phyloP scores from a whole-genome alignment of 2,113 vertebrate genomes.

The Eira barbara region DNA sequence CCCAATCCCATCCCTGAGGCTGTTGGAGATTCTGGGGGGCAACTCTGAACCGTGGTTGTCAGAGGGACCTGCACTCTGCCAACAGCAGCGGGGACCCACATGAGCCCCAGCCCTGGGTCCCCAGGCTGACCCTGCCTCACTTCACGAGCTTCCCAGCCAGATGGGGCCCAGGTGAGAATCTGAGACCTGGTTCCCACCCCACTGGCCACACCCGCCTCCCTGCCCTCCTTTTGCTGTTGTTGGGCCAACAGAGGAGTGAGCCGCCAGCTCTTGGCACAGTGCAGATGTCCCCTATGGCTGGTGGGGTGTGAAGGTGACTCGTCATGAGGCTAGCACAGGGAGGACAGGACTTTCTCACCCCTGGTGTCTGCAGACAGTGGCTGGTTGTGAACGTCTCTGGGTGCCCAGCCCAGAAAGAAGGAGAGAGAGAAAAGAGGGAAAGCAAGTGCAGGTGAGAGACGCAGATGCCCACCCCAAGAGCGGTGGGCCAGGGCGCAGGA shows the following conservation, averaged over 20 bases:
- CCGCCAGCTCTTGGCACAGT: constrained; percentile 77
- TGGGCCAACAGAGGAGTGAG: constrained; percentile 42
- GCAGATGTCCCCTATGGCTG: constrained; percentile 71
- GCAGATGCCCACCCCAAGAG: rapidly evolving
- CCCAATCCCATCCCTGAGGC: not conserved
- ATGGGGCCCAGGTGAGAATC: not conserved
- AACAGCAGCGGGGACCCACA: not conserved
- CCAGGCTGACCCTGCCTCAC: not conserved
- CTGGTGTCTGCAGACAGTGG: not conserved
- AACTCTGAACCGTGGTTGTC: rapidly evolving
- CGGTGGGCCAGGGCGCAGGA: rapidly evolving
- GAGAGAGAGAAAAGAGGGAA: not conserved
- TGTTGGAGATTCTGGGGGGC: not conserved
- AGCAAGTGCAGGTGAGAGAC: not conserved
- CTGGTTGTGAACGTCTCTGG: not conserved
- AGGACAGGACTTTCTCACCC: constrained; percentile 38
- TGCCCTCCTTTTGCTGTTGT: not conserved
- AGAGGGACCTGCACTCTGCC: not conserved
- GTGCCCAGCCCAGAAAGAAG: not conserved
- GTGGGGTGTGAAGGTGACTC: constrained; percentile 75
- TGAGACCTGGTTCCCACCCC: not conserved
- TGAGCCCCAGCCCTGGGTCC: not conserved
- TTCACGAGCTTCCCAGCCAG: not conserved
- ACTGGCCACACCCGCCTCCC: rapidly evolving
- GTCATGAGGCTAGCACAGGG: constrained; percentile 76